Evolutionary conservation across 2,113 vertebrate species (phyloP).

Genomic region (Sebastes schlegelii): DNA sequence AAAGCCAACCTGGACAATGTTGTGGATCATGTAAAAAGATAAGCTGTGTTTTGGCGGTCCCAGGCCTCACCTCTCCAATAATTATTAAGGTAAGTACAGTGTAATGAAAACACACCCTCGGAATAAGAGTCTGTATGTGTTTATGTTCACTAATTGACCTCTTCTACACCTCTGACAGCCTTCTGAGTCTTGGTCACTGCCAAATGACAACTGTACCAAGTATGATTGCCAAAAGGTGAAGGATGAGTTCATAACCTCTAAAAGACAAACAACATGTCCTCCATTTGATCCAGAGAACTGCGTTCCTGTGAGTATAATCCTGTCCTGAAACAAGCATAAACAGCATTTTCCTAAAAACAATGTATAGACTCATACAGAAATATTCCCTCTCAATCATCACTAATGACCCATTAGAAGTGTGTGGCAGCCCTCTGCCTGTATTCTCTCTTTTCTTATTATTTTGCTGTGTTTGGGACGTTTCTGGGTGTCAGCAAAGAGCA

Average conservation of each 20-base stretch:
- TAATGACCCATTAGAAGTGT: too few species aligned
- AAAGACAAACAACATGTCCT: slow-evolving; percentile 68
- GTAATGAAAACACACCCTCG: neutral
- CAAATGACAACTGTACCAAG: slow-evolving; percentile 78
- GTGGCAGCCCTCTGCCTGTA: too few species aligned
- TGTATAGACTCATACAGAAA: too few species aligned
- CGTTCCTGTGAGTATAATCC: slow-evolving; percentile 81
- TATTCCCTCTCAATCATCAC: too few species aligned
- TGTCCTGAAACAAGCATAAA: neutral
- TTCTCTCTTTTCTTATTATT: too few species aligned
- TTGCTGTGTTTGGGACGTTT: too few species aligned
- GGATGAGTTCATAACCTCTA: slow-evolving; percentile 39
- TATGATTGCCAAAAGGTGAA: slow-evolving; percentile 83
- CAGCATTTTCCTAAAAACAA: too few species aligned
- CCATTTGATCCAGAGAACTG: slow-evolving; percentile 76
- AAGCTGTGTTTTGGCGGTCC: slow-evolving; percentile 76
- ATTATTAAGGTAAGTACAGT: slow-evolving; percentile 74
- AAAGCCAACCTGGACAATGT: slow-evolving; percentile 76
- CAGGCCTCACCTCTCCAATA: slow-evolving; percentile 57
- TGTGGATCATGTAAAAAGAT: slow-evolving; percentile 84
- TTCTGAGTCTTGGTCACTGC: slow-evolving; percentile 77
- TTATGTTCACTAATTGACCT: neutral
- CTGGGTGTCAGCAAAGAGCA: too few species aligned
- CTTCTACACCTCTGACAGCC: slow-evolving; percentile 75
- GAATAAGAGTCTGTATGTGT: neutral